Evolutionary conservation across 1,140 invertebrate species (phyloP).

Genomic region (Bombyx mandarina): DNA sequence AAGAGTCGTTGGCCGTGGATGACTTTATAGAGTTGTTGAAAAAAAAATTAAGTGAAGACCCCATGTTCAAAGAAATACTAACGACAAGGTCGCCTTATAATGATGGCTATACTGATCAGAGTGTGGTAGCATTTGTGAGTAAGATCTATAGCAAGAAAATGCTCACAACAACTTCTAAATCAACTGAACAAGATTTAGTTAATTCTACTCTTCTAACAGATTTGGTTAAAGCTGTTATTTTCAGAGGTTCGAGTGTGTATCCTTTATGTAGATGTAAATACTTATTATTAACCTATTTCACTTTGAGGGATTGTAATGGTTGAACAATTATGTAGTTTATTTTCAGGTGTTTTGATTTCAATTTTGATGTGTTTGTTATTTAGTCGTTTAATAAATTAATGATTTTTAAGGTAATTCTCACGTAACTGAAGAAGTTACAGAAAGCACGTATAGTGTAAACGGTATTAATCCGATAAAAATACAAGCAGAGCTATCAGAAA

Average conservation of each 20-base stretch:
- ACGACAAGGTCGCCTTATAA: constrained; percentile 15
- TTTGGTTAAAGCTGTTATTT: constrained; percentile 58
- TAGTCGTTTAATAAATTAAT: too few species aligned
- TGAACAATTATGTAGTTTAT: neutral
- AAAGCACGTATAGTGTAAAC: constrained; percentile 14
- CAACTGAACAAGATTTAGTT: constrained; percentile 30
- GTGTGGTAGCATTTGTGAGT: constrained; percentile 43
- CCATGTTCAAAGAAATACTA: constrained; percentile 39
- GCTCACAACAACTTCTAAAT: constrained; percentile 23
- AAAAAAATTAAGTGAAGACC: constrained; percentile 44
- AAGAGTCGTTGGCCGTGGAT: constrained; percentile 41
- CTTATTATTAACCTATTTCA: neutral
- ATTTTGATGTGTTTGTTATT: neutral
- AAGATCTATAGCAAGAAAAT: constrained; percentile 47
- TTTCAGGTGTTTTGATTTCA: neutral
- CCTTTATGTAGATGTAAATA: neutral
- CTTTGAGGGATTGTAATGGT: neutral
- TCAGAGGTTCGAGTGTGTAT: constrained; percentile 39
- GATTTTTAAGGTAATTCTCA: constrained; percentile 34
- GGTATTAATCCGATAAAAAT: constrained; percentile 38
- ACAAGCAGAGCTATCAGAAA: constrained; percentile 46
- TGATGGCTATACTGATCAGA: constrained; percentile 35
- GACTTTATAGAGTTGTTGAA: constrained; percentile 51
- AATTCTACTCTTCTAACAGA: constrained; percentile 56
- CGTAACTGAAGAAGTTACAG: constrained; percentile 12